Percentiles rank a stretch among this genome's conserved stretches.
These are phyloP conservation scores for Aphodius sticticus DNA, from an alignment of 2,888 invertebrate genomes.

Conservation along the genomic window DNA sequence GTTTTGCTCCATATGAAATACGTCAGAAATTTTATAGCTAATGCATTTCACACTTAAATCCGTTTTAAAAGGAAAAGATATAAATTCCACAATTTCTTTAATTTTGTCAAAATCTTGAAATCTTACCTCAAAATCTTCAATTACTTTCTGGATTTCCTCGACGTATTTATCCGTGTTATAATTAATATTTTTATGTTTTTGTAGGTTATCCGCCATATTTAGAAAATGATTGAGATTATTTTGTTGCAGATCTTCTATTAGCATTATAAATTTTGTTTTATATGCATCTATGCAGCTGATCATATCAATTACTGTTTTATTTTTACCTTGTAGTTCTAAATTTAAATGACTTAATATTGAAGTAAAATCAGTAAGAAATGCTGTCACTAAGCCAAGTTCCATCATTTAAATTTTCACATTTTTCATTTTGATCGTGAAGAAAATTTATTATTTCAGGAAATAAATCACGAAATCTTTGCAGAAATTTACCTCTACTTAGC, in stretches of 20 bases:
- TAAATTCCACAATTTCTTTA: constrained; percentile 37
- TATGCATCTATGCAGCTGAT: constrained; percentile 36
- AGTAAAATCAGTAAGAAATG: too few species aligned
- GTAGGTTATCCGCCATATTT: too few species aligned
- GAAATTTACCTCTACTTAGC: too few species aligned
- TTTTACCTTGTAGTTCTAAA: constrained; percentile 39
- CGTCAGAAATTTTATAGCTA: constrained; percentile 35
- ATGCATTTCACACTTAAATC: constrained; percentile 26
- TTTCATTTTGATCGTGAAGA: constrained; percentile 26
- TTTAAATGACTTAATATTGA: constrained; percentile 38
- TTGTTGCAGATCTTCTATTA: too few species aligned
- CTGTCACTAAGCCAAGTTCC: constrained; percentile 32
- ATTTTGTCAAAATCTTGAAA: constrained; percentile 37
- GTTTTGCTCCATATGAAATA: constrained; percentile 39
- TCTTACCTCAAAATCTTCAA: too few species aligned
- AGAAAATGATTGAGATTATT: too few species aligned
- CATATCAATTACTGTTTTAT: constrained; percentile 39
- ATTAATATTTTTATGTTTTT: too few species aligned
- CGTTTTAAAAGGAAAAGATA: constrained; percentile 35
- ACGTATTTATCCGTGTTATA: too few species aligned
- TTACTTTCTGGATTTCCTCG: too few species aligned
- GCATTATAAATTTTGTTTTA: too few species aligned
- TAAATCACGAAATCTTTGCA: constrained; percentile 40
- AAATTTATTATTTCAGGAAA: constrained; percentile 36
- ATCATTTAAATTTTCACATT: constrained; percentile 28